Base-by-base conservation (phyloP, 2,888 invertebrate species). In the Acanthosoma haemorrhoidale region DNA sequence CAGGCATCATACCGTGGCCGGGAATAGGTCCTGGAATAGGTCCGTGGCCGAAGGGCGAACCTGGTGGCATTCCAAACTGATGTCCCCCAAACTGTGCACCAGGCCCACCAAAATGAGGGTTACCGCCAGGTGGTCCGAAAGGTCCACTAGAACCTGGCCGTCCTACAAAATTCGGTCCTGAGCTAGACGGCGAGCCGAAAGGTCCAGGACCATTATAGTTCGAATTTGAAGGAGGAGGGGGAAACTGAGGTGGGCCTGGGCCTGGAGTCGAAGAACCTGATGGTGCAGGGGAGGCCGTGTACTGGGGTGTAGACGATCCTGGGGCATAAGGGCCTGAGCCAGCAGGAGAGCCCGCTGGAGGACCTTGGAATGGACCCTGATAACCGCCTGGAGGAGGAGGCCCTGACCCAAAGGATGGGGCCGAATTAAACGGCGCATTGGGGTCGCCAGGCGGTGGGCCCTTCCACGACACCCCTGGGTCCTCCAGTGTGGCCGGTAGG, bases 221-320 rank as follows among this genome's bases (percentile, higher is more conserved):
- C 75, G 81, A 82, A 72, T 78, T 78, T 39, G 77, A 75, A 13
- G 73, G 73, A 15, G 71, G 73, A 38, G 76, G 76, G 39, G 75
- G 75, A 43, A 74, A 75, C 43, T 70, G 71, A 51, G 73, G 73
- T 79, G 79, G 51, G 79, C 80, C 85, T 21, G 89, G 90, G 72
- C 91, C 92, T 8, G 92, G 92, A 41, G 92, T 91, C 76, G 92
- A 92, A 63, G 89, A 86, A 77, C 87, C 92, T 77, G 86, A 92
- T 75, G 90, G 92, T 78, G 88, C 90, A 77, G 93, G 93, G 74
- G 92, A 92, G 78, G 92, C 91, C 77, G 91, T 91, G 81, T 91
- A 92, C 83, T 88, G 92, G 77, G 88, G 92, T 78, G 85, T 92
- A 80, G 84, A 90, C 78, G 87, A 90, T 78, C 85, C 91, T 77